Base-by-base conservation (phyloP, 2,888 invertebrate species). In the Lamellibrachia columna region DNA sequence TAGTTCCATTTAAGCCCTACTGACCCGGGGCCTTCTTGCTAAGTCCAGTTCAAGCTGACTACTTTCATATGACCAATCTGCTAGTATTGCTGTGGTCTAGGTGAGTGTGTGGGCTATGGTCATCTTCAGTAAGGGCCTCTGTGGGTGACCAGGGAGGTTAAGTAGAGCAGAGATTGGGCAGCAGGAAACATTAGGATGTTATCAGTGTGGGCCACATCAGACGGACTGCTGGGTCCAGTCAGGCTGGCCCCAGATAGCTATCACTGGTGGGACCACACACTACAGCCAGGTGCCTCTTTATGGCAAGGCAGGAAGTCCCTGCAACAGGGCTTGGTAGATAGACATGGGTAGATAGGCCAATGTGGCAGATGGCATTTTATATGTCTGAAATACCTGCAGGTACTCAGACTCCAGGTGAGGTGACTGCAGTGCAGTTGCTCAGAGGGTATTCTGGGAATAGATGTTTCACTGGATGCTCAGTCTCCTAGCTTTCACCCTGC, bases 91-190 rank as follows among this genome's bases (percentile, higher is more conserved):
- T 75, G 8, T 3, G 15, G 75, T 11, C 22, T 22, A 11, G 22
- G 75, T 15, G 22, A 75, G 75, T 75, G 75, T 75, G 75, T 75
- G 75, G 75, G 22, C 75, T 75, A n/a, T 15, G 6, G 22, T 6
- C 75, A 75, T 75, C 15, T 22, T 15, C 22, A 75, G 75, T 75
- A 22, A 22, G 75, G n/a, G 40, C 40, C 40, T 40, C 75, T 22
- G 22, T 40, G 75, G 75, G 75, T 75, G 75, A 75, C 75, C 4
- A 22, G 40, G 75, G 75, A 75, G 75, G 75, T 75, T 75, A 75
- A 75, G 75, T 75, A 75, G 75, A n/a, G 75, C 15, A 75, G 75
- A 75, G 22, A 75, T 75, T 75, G 75, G 75, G 75, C 75, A 75
- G 15, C 75, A 75, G 75, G 75, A 75, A 75, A 6, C 75, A 75